A percentile compares a stretch with the other conserved stretches of the same genome.
Evolutionary conservation across 2,888 invertebrate species (phyloP).

Genomic region (Pterobdella sp.): DNA sequence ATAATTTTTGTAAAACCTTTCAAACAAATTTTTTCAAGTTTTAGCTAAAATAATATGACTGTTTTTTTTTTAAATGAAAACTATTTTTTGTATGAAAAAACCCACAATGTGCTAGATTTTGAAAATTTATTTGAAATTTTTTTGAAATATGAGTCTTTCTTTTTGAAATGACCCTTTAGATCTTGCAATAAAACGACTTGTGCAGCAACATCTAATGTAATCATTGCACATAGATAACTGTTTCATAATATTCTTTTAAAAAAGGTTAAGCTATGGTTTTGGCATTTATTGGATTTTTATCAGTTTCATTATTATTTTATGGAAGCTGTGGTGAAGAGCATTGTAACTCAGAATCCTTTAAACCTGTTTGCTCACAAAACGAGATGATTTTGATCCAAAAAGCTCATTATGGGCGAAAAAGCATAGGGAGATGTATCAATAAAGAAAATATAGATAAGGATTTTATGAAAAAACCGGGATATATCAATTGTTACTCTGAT

Average conservation of each 20-base stretch:
- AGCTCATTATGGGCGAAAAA: slow-evolving; percentile 14
- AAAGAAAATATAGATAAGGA: background rate
- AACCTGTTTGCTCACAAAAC: slow-evolving; percentile 14
- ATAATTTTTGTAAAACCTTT: background rate
- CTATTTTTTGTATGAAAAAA: too few relatives aligned
- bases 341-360: slow-evolving; percentile 8
- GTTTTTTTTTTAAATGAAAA: too few relatives aligned
- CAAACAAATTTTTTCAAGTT: background rate
- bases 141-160: too few relatives aligned
- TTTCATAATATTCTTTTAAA: too few relatives aligned
- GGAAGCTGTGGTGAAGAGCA: slow-evolving; percentile 5
- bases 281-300: background rate
- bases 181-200: too few relatives aligned
- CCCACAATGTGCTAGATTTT: too few relatives aligned
- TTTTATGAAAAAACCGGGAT: background rate
- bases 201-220: too few relatives aligned
- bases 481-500: slow-evolving; percentile 19
- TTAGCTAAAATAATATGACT: background rate
- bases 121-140: too few relatives aligned
- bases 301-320: background rate
- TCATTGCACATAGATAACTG: too few relatives aligned
- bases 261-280: background rate
- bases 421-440: slow-evolving; percentile 19
- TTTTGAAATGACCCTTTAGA: too few relatives aligned
- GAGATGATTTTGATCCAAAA: slow-evolving; percentile 16